A percentile compares a stretch with the other conserved stretches of the same genome.
phyloP scores from a whole-genome alignment of 2,888 invertebrate genomes.

The Timandra comae region DNA sequence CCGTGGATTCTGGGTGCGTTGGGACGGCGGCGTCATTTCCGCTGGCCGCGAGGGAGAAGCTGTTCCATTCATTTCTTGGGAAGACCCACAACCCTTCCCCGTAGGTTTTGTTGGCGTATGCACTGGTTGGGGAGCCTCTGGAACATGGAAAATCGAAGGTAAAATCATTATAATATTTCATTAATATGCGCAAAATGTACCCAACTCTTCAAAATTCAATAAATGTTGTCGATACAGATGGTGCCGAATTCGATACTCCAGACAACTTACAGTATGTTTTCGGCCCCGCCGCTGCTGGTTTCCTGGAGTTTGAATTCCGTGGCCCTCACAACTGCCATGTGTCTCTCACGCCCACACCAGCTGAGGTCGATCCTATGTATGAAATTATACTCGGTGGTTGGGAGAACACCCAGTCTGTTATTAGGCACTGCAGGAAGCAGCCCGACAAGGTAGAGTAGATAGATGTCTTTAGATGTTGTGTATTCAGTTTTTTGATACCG shows the following conservation, averaged over 20 bases:
- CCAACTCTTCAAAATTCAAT: slow-evolving; percentile 53
- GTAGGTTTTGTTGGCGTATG: slow-evolving; percentile 87
- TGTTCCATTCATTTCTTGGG: slow-evolving; percentile 83
- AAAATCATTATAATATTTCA: slow-evolving; percentile 20
- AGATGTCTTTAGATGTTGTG: slow-evolving; percentile 24
- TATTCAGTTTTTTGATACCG: slow-evolving; percentile 24
- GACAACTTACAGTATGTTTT: slow-evolving; percentile 78
- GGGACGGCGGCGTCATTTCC: slow-evolving; percentile 81
- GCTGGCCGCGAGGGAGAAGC: slow-evolving; percentile 85
- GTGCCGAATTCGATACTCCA: slow-evolving; percentile 71
- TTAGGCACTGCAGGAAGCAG: slow-evolving; percentile 78
- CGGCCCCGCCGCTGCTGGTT: slow-evolving; percentile 72
- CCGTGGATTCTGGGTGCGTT: slow-evolving; percentile 91
- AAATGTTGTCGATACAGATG: slow-evolving; percentile 65
- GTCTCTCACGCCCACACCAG: slow-evolving; percentile 72
- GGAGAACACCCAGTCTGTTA: slow-evolving; percentile 80
- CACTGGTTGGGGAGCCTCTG: slow-evolving; percentile 91
- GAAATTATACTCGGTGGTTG: slow-evolving; percentile 83
- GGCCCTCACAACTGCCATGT: slow-evolving; percentile 81
- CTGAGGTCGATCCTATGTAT: slow-evolving; percentile 78
- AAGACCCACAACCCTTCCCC: slow-evolving; percentile 82
- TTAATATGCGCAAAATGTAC: slow-evolving; percentile 55
- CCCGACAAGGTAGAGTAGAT: slow-evolving; percentile 78
- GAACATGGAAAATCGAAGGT: slow-evolving; percentile 90
- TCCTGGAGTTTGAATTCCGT: slow-evolving; percentile 75